Percentiles rank a stretch among this genome's conserved stretches.
Conservation (phyloP, 2,888 invertebrate genomes). For the Zaprionus lineosus region DNA sequence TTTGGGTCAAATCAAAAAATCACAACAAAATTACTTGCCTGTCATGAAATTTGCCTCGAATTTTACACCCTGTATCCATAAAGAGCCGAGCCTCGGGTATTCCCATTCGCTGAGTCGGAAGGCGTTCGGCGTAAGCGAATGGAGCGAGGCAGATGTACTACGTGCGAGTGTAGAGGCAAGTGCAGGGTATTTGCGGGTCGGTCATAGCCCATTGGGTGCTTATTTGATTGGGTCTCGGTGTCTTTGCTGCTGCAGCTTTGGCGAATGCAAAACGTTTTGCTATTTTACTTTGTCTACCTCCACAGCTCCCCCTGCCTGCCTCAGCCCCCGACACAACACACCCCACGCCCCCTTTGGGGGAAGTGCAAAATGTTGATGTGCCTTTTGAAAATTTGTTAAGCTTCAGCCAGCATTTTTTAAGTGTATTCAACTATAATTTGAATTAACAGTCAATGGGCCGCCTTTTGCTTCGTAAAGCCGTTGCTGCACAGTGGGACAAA, state of each 20-base stretch:
- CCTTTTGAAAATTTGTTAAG: constrained; percentile 44
- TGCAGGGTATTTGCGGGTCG: neutral
- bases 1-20: constrained; percentile 76
- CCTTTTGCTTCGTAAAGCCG: constrained; percentile 59
- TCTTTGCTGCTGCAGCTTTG: constrained; percentile 30
- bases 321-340: constrained; percentile 4
- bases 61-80: constrained; percentile 31
- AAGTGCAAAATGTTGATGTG: constrained; percentile 71
- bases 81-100: too few relatives aligned
- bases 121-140: too few relatives aligned
- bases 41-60: constrained; percentile 74
- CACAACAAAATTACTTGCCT: constrained; percentile 77
- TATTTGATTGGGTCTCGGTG: constrained; percentile 3
- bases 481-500: constrained; percentile 39
- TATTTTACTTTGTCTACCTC: constrained; percentile 40
- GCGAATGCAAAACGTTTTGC: constrained; percentile 69
- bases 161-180: too few relatives aligned
- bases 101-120: too few relatives aligned
- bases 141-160: too few relatives aligned
- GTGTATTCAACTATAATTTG: constrained; percentile 64
- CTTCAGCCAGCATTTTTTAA: constrained; percentile 28
- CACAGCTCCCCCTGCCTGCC: constrained; percentile 25
- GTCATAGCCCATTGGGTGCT: neutral
- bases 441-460: constrained; percentile 71
- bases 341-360: too few relatives aligned